Evolutionary conservation across 2,797 vertebrate genomes (phyloP).

Genomic region (Leptodactylus fallax): DNA sequence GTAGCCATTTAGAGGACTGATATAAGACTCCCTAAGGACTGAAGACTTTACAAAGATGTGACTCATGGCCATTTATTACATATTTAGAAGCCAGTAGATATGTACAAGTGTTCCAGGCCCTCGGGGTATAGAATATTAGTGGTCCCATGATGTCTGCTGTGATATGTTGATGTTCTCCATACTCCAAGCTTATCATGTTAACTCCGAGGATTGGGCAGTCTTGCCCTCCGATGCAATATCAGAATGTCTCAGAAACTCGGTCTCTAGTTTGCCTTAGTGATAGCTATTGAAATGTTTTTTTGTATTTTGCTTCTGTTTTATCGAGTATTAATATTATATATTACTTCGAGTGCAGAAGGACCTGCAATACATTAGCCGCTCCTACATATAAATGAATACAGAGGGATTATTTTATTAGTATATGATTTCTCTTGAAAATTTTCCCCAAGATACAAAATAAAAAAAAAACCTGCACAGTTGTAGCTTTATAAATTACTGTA

Average conservation of each 20-base stretch:
- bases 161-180: background rate
- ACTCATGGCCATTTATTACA: background rate
- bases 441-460: background rate
- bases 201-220: background rate
- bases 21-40: background rate
- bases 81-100: background rate
- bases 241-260: background rate
- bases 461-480: background rate
- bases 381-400: background rate
- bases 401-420: background rate
- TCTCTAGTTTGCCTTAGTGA: background rate
- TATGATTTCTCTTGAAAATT: background rate
- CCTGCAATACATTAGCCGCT: background rate
- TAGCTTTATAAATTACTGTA: conserved; percentile 12
- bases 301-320: background rate
- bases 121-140: background rate
- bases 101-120: background rate
- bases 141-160: conserved; percentile 1
- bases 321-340: too few species aligned
- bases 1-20: background rate
- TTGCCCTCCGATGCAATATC: background rate
- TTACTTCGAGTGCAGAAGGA: background rate
- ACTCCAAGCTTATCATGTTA: background rate
- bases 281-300: background rate
- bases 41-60: background rate